Percentiles rank a stretch among this genome's conserved stretches.
Conservation (phyloP, 2,113 vertebrate genomes). For the Poeciliopsis retropinna region DNA sequence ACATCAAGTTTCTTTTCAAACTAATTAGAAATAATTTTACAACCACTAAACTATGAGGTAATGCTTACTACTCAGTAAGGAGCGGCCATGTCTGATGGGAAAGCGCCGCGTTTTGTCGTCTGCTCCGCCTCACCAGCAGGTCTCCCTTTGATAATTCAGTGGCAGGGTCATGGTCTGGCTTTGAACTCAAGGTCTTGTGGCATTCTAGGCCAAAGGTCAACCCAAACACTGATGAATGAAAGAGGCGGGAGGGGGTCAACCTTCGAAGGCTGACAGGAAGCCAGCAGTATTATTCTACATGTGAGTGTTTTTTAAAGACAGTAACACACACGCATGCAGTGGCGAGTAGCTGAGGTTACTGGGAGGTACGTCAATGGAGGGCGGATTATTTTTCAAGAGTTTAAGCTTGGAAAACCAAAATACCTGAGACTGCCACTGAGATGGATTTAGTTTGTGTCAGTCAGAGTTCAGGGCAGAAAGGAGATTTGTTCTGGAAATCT, state of each 20-base stretch:
- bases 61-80: too few species aligned
- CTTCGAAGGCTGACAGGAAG: conserved; percentile 21
- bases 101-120: not conserved
- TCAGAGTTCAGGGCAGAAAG: conserved; percentile 43
- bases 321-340: conserved; percentile 12
- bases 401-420: conserved; percentile 32
- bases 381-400: conserved; percentile 35
- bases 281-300: conserved; percentile 20
- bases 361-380: conserved; percentile 15
- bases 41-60: too few species aligned
- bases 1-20: not conserved
- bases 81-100: too few species aligned
- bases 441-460: conserved; percentile 15
- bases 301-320: conserved; percentile 41
- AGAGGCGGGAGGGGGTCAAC: conserved; percentile 47
- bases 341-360: too few species aligned
- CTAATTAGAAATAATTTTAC: too few species aligned
- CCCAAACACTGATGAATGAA: conserved; percentile 24
- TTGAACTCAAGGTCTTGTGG: conserved; percentile 47
- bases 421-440: conserved; percentile 20
- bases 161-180: conserved; percentile 60
- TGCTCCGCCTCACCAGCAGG: not conserved
- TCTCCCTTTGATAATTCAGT: conserved; percentile 42
- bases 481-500: conserved; percentile 29
- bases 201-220: conserved; percentile 49